Conservation (phyloP, 2,113 vertebrate genomes). For the Prochilodus magdalenae region DNA sequence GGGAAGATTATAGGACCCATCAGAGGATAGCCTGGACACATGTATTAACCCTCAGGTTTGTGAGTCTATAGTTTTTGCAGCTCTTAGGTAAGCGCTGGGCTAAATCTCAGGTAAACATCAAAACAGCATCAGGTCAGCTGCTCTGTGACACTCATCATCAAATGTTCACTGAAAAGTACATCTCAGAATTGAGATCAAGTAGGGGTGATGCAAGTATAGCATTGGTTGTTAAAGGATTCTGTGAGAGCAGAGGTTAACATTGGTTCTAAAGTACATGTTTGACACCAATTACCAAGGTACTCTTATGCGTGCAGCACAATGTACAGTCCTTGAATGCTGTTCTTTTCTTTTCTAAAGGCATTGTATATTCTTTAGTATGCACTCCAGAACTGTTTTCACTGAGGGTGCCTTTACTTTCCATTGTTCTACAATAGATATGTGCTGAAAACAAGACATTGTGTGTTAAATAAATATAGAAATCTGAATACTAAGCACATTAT, state of each 20-base stretch:
- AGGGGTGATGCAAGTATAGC: neutral
- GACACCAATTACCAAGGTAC: neutral
- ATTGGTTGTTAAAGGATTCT: neutral
- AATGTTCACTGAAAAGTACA: neutral
- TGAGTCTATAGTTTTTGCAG: neutral
- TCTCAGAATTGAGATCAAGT: neutral
- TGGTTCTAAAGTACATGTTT: neutral
- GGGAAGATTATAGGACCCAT: conserved; percentile 13
- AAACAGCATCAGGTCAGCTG: neutral
- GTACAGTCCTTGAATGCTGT: conserved; percentile 1
- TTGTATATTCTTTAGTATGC: conserved; percentile 9
- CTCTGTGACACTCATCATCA: neutral
- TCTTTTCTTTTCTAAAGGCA: neutral
- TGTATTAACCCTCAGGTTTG: conserved; percentile 21
- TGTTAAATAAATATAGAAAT: too few species aligned
- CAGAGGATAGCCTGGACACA: conserved; percentile 8
- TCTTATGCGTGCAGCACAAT: neutral
- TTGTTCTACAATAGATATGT: conserved; percentile 2
- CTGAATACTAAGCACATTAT: too few species aligned
- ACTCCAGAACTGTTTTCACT: conserved; percentile 17
- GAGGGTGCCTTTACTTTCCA: conserved; percentile 10
- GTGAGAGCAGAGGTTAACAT: neutral
- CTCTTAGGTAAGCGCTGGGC: neutral
- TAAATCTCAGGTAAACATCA: conserved; percentile 18
- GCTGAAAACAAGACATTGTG: too few species aligned